Percentiles rank a stretch among this genome's conserved stretches.
Evolutionary conservation across 2,113 vertebrate species (phyloP).

Genomic region (Cervus canadensis): DNA sequence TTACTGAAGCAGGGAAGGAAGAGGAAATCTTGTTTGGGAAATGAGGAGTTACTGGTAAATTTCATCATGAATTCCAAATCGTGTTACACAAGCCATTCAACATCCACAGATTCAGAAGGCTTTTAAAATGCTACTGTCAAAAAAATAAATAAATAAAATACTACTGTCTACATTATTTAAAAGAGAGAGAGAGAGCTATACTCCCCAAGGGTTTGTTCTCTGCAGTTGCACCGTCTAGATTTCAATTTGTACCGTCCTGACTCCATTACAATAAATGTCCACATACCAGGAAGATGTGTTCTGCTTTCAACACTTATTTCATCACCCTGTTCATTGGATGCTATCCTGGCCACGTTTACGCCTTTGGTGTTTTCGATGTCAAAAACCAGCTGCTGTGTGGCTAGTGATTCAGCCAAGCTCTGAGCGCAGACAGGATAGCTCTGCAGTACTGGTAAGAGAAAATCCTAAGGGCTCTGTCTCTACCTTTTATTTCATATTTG

Average conservation of each 20-base stretch:
- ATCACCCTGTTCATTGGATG: neutral
- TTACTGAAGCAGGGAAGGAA: neutral
- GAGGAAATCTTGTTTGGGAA: neutral
- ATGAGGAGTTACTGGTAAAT: neutral
- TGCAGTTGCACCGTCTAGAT: neutral
- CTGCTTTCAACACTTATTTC: neutral
- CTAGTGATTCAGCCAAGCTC: neutral
- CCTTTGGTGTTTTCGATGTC: neutral
- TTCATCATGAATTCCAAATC: neutral
- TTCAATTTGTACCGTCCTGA: neutral
- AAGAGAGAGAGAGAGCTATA: neutral
- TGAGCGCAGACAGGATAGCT: neutral
- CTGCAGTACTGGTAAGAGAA: neutral
- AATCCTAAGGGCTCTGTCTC: neutral
- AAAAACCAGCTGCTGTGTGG: neutral
- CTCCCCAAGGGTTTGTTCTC: neutral
- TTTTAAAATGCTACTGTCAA: neutral
- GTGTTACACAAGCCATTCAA: neutral
- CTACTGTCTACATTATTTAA: neutral
- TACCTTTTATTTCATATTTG: neutral
- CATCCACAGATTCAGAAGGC: neutral
- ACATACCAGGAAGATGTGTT: neutral
- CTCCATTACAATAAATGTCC: neutral
- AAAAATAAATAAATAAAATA: neutral
- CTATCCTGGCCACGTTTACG: neutral